Conservation (phyloP, 2,797 vertebrate genomes). For the Syndactyla subalaris region DNA sequence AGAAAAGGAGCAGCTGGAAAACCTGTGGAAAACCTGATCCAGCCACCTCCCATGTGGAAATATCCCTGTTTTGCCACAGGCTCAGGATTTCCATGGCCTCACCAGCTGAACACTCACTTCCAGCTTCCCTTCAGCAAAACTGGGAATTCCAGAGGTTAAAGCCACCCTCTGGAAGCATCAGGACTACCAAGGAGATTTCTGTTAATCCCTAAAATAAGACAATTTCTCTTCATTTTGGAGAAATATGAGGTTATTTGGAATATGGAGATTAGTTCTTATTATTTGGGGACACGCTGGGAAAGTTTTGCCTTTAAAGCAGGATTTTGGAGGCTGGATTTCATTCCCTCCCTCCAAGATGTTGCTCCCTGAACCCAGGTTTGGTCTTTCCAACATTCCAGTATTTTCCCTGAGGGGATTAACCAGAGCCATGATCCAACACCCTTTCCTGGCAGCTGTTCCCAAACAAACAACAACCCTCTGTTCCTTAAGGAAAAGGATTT, state of each 20-base stretch:
- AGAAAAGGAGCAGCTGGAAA: not conserved
- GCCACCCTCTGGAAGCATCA: not conserved
- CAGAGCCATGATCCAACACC: not conserved
- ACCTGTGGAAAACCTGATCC: not conserved
- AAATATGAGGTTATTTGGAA: not conserved
- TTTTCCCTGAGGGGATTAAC: not conserved
- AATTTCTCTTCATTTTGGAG: not conserved
- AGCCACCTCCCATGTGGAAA: accelerated
- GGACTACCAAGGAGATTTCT: too few species aligned
- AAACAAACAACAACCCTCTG: not conserved
- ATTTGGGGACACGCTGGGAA: not conserved
- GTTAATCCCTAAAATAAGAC: not conserved
- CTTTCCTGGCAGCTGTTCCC: not conserved
- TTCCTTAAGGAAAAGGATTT: not conserved
- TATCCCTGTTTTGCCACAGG: not conserved
- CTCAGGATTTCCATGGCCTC: not conserved
- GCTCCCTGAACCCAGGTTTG: not conserved
- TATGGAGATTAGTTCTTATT: not conserved
- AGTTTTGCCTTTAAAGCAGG: not conserved
- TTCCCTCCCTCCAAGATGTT: not conserved
- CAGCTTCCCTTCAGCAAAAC: not conserved
- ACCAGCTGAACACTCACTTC: accelerated
- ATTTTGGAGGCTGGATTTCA: not conserved
- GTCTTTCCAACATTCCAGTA: not conserved
- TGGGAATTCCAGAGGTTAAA: not conserved